Base-by-base conservation (phyloP, 2,797 vertebrate species). In the Gallinago stenura region DNA sequence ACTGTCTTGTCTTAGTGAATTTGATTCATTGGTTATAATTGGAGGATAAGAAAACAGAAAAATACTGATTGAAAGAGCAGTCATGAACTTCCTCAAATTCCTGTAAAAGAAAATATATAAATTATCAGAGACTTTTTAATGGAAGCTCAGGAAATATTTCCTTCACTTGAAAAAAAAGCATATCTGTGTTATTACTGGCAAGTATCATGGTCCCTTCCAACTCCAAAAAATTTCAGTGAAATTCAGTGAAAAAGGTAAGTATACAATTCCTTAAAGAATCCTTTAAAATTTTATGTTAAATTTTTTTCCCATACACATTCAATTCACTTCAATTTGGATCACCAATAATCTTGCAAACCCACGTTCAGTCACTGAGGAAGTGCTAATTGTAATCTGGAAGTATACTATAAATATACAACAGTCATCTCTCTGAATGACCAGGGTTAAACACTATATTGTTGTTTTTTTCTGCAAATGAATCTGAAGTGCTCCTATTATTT, bases 331-430 rank as follows among this genome's bases (percentile, higher is more conserved):
- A 57, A 15, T 72, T 87, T 85, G 21, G 15, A 54, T 79, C 33
- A 35, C 33, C 87, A 78, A 93, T 94, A 72, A 87, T 89, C 48
- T 89, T 96, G 73, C 75, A 91, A 93, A 4, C 22, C 87, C 90
- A 92, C 2, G 15, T 84, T 86, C 80, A 65, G 43, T 69, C 48
- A 31, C 54, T 72, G 79, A 90, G 76, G 30, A 94, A 92, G 62
- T 82, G 51, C 25, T 93, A 89, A 92, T 79, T 95, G 70, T 90
- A 82, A 89, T 84, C 73, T 92, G 83, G n/a, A 77, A 89, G 21
- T 77, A 66, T 37, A 26, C 9, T 60, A 83, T 94, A 91, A 93
- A 87, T 93, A 93, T 91, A 75, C 35, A 89, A 41, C 64, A 89
- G 71, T 60, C 60, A 21, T 73, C 43, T 78, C 53, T 95, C 76